Evolutionary conservation across 2,113 vertebrate genomes (phyloP).

Genomic region (Perccottus glenii): DNA sequence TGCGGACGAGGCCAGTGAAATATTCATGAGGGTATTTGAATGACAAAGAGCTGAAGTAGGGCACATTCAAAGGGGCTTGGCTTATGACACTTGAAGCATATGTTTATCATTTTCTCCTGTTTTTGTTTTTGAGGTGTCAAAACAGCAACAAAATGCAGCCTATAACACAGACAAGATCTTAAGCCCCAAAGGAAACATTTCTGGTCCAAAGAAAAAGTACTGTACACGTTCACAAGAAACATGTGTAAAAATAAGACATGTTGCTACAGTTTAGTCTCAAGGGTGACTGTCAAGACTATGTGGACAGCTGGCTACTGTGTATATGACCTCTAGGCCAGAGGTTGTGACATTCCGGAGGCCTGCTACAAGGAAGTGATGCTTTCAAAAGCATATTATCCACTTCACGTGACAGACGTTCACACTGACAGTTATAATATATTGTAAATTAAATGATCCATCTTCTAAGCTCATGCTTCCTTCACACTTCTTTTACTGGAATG

Average conservation of each 20-base stretch:
- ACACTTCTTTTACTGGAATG: not conserved
- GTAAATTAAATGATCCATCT: not conserved
- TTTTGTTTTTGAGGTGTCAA: conserved; percentile 10
- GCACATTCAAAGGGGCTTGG: conserved; percentile 37
- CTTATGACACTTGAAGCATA: conserved; percentile 44
- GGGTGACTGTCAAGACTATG: conserved; percentile 9
- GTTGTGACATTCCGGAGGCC: conserved; percentile 37
- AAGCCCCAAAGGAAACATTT: not conserved
- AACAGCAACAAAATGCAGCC: not conserved
- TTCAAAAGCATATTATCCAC: conserved; percentile 4
- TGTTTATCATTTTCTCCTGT: conserved; percentile 28
- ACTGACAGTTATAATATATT: not conserved
- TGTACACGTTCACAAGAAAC: not conserved
- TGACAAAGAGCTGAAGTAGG: conserved; percentile 67
- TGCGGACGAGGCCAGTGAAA: conserved; percentile 58
- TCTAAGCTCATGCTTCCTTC: conserved; percentile 24
- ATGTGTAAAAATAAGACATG: not conserved
- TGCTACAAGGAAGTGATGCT: not conserved
- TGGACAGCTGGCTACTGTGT: conserved; percentile 38
- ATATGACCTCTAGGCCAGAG: conserved; percentile 31
- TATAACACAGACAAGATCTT: not conserved
- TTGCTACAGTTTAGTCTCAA: not conserved
- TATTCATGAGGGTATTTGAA: conserved; percentile 78
- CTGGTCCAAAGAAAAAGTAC: not conserved
- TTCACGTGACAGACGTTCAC: not conserved